Conservation (phyloP, 2,888 invertebrate species). For the Sipha maydis region DNA sequence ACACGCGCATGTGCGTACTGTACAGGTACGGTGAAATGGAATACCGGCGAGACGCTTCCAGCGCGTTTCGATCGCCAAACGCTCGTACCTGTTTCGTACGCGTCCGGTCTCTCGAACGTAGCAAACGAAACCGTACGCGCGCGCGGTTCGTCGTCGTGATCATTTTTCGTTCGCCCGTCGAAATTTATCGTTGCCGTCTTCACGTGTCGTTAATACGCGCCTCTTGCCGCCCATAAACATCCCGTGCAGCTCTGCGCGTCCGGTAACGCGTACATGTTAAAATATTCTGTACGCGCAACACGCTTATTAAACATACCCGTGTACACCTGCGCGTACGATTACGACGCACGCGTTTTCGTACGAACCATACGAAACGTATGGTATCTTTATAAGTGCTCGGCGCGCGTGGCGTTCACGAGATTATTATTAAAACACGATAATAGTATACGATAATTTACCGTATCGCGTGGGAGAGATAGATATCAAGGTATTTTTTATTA, state of each 20-base stretch:
- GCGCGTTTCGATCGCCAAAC: conserved; percentile 7
- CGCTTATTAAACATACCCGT: no score
- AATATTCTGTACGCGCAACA: no score
- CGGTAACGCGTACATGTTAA: not conserved
- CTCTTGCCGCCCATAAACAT: not conserved
- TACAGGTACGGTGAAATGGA: conserved; percentile 10
- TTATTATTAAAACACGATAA: not conserved
- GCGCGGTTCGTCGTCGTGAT: no score
- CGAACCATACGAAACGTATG: not conserved
- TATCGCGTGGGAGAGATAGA: conserved; percentile 3
- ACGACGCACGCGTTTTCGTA: not conserved
- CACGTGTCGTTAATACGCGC: conserved; percentile 34
- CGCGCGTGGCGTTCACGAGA: not conserved
- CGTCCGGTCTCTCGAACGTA: not conserved
- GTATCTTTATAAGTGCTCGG: not conserved
- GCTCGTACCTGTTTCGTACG: not conserved
- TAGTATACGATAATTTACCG: no score
- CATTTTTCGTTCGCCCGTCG: conserved; percentile 19
- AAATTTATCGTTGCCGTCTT: conserved; percentile 43
- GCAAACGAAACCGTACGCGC: not conserved
- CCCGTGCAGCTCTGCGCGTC: no score
- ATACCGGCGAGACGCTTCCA: not conserved
- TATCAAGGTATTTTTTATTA: conserved; percentile 1
- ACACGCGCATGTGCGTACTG: not conserved
- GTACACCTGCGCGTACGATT: no score